Conservation (phyloP, 1,140 invertebrate species). For the Drosophila pandora region DNA sequence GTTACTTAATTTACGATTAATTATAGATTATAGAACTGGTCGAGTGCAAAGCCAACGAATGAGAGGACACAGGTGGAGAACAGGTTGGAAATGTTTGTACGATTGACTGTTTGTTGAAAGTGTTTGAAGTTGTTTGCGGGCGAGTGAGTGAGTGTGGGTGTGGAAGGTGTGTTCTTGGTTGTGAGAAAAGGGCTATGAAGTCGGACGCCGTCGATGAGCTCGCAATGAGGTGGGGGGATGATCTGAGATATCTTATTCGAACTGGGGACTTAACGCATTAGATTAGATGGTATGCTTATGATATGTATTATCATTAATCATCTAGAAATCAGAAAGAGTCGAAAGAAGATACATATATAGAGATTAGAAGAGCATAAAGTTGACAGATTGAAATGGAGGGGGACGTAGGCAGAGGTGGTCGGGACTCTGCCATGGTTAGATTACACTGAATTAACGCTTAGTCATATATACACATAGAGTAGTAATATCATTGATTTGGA, state of each 20-base stretch:
- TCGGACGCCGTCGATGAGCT: conserved; percentile 50
- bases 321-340: conserved; percentile 82
- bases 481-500: conserved; percentile 37
- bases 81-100: conserved; percentile 40
- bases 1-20: conserved; percentile 37
- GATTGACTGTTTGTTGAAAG: conserved; percentile 64
- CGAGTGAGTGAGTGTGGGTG: conserved; percentile 23
- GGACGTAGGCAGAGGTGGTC: conserved; percentile 3
- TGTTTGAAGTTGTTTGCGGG: conserved; percentile 28
- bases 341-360: conserved; percentile 75
- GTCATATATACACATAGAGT: conserved; percentile 49
- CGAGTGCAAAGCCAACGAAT: conserved; percentile 45
- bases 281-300: conserved; percentile 68
- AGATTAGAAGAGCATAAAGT: conserved; percentile 81
- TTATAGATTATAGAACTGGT: conserved; percentile 32
- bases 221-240: conserved; percentile 60
- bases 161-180: conserved; percentile 9
- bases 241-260: conserved; percentile 42
- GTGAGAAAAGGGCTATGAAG: conserved; percentile 29
- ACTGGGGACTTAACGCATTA: conserved; percentile 57
- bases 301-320: conserved; percentile 81
- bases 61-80: conserved; percentile 35
- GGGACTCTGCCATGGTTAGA: conserved; percentile 40
- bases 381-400: conserved; percentile 53
- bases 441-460: conserved; percentile 57